A percentile compares a stretch with the other conserved stretches of the same genome.
These are phyloP conservation scores for Sorex araneus DNA, from an alignment of 2,113 vertebrate species.

Conservation along the genomic window DNA sequence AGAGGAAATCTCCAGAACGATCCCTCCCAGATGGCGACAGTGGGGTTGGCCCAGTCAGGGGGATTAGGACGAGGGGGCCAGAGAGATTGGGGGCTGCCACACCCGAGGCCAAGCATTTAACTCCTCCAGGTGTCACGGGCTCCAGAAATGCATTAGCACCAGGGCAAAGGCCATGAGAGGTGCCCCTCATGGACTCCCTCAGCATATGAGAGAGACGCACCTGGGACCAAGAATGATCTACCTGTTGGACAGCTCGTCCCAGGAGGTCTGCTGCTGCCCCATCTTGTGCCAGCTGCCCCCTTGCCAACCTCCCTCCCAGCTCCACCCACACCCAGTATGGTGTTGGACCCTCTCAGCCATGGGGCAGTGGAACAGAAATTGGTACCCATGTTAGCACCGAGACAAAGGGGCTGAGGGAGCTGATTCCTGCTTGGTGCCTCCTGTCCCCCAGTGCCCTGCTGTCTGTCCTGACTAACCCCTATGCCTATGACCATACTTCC, in stretches of 20 bases:
- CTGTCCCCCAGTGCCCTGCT: neutral
- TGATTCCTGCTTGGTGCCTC: neutral
- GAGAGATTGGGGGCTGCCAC: neutral
- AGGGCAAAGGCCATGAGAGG: neutral
- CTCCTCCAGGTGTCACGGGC: neutral
- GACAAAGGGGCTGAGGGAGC: neutral
- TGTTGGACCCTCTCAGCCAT: rapidly evolving
- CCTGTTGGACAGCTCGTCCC: neutral
- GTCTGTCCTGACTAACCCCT: neutral
- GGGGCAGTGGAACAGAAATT: neutral
- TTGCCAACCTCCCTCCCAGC: rapidly evolving
- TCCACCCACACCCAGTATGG: neutral
- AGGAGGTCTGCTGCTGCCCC: neutral
- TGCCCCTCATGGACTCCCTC: neutral
- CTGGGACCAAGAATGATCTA: neutral
- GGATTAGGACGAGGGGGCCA: neutral
- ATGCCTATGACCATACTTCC: neutral
- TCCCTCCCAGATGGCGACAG: neutral
- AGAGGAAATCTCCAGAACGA: neutral
- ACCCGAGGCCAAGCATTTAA: neutral
- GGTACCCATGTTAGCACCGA: neutral
- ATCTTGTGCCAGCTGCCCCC: neutral
- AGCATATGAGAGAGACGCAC: no score
- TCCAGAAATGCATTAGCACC: neutral
- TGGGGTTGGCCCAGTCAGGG: neutral